Evolutionary conservation across 1,140 invertebrate genomes (phyloP).

Genomic region (Sesamia nonagrioides): DNA sequence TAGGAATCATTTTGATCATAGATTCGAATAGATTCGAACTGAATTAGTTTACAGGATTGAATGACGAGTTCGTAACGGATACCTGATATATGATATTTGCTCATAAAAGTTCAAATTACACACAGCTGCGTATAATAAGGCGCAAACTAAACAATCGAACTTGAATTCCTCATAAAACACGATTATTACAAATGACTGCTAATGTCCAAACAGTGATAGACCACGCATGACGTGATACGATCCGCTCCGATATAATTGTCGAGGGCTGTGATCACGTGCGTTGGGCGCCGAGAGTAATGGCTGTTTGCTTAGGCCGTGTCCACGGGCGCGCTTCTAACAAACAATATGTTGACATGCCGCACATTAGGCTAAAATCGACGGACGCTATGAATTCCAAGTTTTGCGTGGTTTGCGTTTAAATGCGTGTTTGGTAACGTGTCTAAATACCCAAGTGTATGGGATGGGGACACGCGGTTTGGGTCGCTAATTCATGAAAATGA

Average conservation of each 20-base stretch:
- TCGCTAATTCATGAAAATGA: constrained; percentile 7
- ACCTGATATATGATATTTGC: not conserved
- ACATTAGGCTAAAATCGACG: constrained; percentile 69
- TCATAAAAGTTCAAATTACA: not conserved
- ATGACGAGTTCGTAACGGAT: not conserved
- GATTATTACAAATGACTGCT: constrained; percentile 45
- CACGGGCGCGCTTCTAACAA: constrained; percentile 57
- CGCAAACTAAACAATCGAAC: constrained; percentile 16
- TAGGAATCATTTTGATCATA: too few relatives aligned
- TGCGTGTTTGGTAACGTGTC: constrained; percentile 36
- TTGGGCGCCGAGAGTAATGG: constrained; percentile 67
- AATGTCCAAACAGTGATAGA: constrained; percentile 44
- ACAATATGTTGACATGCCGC: constrained; percentile 67
- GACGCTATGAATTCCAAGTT: constrained; percentile 57
- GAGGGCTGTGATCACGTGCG: constrained; percentile 63
- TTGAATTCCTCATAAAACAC: constrained; percentile 34
- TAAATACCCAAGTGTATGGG: constrained; percentile 21
- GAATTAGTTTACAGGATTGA: not conserved
- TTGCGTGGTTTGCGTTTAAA: constrained; percentile 44
- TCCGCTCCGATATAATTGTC: constrained; percentile 56
- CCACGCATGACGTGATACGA: constrained; percentile 43
- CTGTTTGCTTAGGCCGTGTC: constrained; percentile 78
- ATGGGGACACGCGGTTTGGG: not conserved
- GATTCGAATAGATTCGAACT: too few relatives aligned
- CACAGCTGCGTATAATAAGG: not conserved